Percentiles rank a stretch among this genome's conserved stretches.
These are phyloP conservation scores for Pogonophryne albipinna DNA, from an alignment of 2,797 vertebrate genomes.

Conservation along the genomic window DNA sequence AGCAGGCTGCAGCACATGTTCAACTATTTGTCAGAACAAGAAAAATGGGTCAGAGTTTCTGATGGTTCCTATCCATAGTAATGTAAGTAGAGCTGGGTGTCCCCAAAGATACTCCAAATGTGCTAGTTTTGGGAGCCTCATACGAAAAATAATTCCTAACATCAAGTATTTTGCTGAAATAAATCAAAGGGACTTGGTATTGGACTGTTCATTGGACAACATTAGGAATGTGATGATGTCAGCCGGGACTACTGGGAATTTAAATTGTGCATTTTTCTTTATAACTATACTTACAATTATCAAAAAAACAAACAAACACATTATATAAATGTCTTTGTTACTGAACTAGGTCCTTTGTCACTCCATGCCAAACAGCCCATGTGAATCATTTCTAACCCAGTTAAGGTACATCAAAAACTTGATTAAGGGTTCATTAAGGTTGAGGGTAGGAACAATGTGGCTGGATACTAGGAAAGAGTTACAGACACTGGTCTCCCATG, in stretches of 20 bases:
- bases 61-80: constrained; percentile 9
- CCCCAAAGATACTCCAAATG: constrained; percentile 17
- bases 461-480: neutral
- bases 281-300: too few relatives aligned
- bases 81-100: constrained; percentile 32
- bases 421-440: too few relatives aligned
- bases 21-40: constrained; percentile 15
- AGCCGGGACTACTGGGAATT: neutral
- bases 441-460: neutral
- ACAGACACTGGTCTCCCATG: neutral
- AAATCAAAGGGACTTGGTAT: too few relatives aligned
- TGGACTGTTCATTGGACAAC: neutral
- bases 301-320: too few relatives aligned
- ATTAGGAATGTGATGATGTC: neutral
- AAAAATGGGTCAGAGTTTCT: constrained; percentile 40
- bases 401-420: neutral
- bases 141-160: constrained; percentile 39
- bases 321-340: too few relatives aligned
- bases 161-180: constrained; percentile 10
- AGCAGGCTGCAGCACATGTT: constrained; percentile 32
- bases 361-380: neutral
- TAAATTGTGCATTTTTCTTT: too few relatives aligned
- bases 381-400: neutral
- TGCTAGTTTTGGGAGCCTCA: constrained; percentile 29
- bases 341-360: neutral